These are phyloP conservation scores for Melanotaenia boesemani DNA, from an alignment of 2,797 vertebrate genomes.

Conservation along the genomic window DNA sequence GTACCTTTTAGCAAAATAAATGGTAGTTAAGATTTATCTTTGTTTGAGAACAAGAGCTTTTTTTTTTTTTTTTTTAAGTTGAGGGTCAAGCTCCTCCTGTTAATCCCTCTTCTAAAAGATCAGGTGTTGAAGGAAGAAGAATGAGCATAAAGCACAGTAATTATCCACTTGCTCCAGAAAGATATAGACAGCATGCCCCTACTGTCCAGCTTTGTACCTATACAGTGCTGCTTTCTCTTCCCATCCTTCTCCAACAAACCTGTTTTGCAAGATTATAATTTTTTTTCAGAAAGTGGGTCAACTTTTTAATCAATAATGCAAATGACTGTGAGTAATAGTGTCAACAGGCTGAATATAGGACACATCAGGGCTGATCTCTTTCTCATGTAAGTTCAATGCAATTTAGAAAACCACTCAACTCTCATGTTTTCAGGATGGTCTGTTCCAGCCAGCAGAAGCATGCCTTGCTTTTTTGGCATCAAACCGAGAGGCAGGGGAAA, in stretches of 20 bases:
- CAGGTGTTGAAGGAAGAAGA: constrained; percentile 5
- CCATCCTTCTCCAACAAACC: not conserved
- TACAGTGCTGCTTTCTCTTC: not conserved
- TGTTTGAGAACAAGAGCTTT: not conserved
- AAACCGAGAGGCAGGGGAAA: not conserved
- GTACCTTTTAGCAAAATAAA: not conserved
- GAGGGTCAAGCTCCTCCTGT: constrained; percentile 3
- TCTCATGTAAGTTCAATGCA: constrained; percentile 25
- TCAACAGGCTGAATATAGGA: not conserved
- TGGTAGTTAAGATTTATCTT: not conserved
- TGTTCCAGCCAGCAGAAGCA: constrained; percentile 11
- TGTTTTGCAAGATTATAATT: constrained; percentile 1
- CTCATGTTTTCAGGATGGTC: constrained; percentile 36
- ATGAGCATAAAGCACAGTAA: constrained; percentile 13
- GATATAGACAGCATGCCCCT: not conserved
- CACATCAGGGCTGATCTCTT: constrained; percentile 27
- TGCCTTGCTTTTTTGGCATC: constrained; percentile 25
- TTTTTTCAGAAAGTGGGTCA: constrained; percentile 2
- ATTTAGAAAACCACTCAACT: constrained; percentile 30
- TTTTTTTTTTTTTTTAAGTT: not conserved
- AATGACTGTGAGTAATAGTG: not conserved
- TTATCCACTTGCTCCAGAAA: constrained; percentile 2
- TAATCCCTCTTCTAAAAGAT: constrained; percentile 7
- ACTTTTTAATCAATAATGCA: not conserved
- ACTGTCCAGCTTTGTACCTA: not conserved